Conservation (phyloP, 2,113 vertebrate genomes). For the Toxotes jaculatrix region DNA sequence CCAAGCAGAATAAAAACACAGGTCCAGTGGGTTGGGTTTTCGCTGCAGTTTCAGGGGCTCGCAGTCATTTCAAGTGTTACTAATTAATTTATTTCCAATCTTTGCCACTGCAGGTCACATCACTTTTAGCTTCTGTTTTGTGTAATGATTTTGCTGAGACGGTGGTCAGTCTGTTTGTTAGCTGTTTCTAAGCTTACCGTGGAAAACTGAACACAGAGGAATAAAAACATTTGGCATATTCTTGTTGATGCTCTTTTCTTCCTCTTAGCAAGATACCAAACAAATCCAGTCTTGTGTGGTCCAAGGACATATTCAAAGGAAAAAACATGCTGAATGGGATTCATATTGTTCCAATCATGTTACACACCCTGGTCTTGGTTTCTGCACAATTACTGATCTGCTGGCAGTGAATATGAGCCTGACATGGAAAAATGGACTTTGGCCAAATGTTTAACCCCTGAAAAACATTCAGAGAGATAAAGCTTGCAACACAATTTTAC, state of each 20-base stretch:
- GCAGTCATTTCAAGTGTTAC: constrained; percentile 7
- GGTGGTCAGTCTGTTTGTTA: constrained; percentile 38
- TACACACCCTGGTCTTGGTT: constrained; percentile 34
- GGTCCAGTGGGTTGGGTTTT: constrained; percentile 14
- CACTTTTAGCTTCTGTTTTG: constrained; percentile 10
- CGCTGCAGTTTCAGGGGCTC: not conserved
- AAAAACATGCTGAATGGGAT: constrained; percentile 2
- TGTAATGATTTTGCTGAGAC: constrained; percentile 29
- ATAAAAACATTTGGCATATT: constrained; percentile 39
- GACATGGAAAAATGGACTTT: constrained; percentile 12
- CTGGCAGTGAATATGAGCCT: constrained; percentile 28
- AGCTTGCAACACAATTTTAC: not conserved
- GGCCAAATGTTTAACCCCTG: constrained; percentile 9
- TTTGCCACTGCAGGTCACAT: constrained; percentile 19
- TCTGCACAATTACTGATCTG: constrained; percentile 28
- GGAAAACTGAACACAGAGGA: constrained; percentile 6
- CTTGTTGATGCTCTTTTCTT: constrained; percentile 43
- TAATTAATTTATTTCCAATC: constrained; percentile 34
- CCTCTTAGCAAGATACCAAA: constrained; percentile 51
- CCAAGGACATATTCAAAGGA: constrained; percentile 39
- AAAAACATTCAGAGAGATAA: not conserved
- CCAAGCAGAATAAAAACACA: not conserved
- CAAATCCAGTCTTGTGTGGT: constrained; percentile 28
- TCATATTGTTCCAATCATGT: constrained; percentile 51
- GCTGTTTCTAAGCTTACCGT: constrained; percentile 15